phyloP scores from a whole-genome alignment of 2,113 vertebrate genomes.

The Gyps fulvus region DNA sequence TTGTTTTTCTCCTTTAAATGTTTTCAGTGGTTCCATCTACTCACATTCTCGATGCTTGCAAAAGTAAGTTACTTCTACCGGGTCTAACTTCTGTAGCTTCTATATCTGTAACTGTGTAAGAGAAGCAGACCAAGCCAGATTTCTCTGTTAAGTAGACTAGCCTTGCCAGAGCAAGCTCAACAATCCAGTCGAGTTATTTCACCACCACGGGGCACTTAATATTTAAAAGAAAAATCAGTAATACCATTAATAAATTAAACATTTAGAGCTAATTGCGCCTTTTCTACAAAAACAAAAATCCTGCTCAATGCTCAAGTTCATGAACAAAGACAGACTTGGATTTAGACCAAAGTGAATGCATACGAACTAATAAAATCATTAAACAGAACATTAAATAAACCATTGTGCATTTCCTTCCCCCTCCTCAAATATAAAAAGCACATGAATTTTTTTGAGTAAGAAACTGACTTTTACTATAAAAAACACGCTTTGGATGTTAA shows the following conservation, averaged over 20 bases:
- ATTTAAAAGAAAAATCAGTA: neutral
- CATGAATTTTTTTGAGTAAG: neutral
- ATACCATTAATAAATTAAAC: neutral
- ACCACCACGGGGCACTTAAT: neutral
- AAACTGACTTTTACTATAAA: slow-evolving; percentile 41
- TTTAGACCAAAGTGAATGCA: neutral
- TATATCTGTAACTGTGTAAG: neutral
- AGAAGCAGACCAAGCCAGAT: neutral
- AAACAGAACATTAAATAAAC: neutral
- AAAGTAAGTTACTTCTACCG: neutral
- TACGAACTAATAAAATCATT: neutral
- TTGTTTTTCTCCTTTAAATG: neutral
- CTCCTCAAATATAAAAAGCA: slow-evolving; percentile 2
- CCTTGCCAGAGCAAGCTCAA: neutral
- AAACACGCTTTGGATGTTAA: neutral
- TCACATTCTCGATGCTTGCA: neutral
- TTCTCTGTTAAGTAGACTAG: neutral
- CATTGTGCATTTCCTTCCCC: neutral
- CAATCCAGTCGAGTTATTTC: neutral
- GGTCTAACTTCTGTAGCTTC: neutral
- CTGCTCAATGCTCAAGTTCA: neutral
- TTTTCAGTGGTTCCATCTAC: neutral
- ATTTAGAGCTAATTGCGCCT: neutral
- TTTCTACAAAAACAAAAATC: neutral
- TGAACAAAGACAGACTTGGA: neutral